phyloP scores from a whole-genome alignment of 2,888 invertebrate species.

The Amiota minor region DNA sequence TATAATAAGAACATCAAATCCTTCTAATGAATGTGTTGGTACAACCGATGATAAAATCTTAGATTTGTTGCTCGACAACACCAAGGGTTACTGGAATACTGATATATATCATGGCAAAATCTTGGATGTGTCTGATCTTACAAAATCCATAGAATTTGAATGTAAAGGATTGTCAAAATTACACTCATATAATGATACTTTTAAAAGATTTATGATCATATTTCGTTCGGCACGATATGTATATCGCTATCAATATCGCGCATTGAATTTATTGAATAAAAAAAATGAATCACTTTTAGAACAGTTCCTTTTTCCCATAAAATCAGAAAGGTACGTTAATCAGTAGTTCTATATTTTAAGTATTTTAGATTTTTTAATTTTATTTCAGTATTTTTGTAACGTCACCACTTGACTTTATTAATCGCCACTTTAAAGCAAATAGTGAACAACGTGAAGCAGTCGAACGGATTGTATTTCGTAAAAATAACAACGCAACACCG shows the following conservation, averaged over 20 bases:
- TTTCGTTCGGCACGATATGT: constrained; percentile 61
- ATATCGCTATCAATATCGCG: constrained; percentile 67
- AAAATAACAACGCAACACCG: constrained; percentile 76
- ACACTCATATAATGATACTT: too few relatives aligned
- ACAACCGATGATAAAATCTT: too few relatives aligned
- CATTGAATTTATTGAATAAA: constrained; percentile 52
- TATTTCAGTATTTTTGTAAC: background rate
- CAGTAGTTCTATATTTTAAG: background rate
- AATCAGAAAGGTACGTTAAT: constrained; percentile 1
- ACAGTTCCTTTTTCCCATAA: constrained; percentile 52
- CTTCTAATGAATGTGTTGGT: too few relatives aligned
- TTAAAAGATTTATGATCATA: constrained; percentile 46
- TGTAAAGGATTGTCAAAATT: too few relatives aligned
- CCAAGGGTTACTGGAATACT: too few relatives aligned
- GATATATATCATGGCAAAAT: too few relatives aligned
- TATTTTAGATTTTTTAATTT: background rate
- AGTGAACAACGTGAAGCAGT: constrained; percentile 80
- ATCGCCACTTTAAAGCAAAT: constrained; percentile 74
- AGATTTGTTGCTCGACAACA: too few relatives aligned
- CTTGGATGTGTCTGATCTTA: too few relatives aligned
- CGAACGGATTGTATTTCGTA: constrained; percentile 76
- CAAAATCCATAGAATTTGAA: too few relatives aligned
- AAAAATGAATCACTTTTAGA: constrained; percentile 41
- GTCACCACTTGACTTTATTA: constrained; percentile 43
- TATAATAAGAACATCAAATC: too few relatives aligned